Conservation (phyloP, 2,888 invertebrate species). For the Ashinkailepas kermadecensis region DNA sequence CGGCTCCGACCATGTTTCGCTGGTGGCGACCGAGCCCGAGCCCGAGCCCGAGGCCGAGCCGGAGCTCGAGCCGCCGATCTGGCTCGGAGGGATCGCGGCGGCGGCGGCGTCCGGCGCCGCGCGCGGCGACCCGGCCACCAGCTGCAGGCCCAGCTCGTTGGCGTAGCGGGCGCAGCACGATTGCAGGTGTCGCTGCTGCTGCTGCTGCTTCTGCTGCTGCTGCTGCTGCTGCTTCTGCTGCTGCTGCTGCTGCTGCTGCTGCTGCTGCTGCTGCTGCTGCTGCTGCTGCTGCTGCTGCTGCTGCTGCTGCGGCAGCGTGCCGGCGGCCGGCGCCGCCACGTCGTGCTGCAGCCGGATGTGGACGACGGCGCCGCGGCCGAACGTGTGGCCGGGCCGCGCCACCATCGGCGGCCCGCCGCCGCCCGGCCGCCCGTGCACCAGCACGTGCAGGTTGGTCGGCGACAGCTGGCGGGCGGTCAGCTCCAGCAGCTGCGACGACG, state of each 20-base stretch:
- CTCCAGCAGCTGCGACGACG: constrained; percentile 5
- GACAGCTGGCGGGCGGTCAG: constrained; percentile 5
- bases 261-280: too few species aligned
- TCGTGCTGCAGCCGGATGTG: constrained; percentile 5
- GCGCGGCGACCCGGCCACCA: neutral
- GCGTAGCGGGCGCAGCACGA: constrained; percentile 2
- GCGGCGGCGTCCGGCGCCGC: neutral
- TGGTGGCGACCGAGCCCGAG: neutral
- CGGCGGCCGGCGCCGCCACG: neutral
- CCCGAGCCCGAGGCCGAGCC: neutral
- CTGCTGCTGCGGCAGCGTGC: neutral
- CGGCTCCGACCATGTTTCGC: neutral
- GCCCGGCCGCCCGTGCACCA: neutral
- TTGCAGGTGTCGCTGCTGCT: neutral
- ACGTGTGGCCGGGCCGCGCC: neutral
- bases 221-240: neutral
- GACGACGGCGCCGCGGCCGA: constrained; percentile 1
- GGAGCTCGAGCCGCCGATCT: neutral
- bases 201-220: neutral
- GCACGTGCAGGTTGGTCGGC: constrained; percentile 15
- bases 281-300: too few species aligned
- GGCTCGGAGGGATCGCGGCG: neutral
- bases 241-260: too few species aligned
- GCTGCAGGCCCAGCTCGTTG: neutral
- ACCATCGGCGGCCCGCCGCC: neutral